These are phyloP conservation scores for Mus spicilegus DNA, from an alignment of 2,113 vertebrate genomes.

Conservation along the genomic window DNA sequence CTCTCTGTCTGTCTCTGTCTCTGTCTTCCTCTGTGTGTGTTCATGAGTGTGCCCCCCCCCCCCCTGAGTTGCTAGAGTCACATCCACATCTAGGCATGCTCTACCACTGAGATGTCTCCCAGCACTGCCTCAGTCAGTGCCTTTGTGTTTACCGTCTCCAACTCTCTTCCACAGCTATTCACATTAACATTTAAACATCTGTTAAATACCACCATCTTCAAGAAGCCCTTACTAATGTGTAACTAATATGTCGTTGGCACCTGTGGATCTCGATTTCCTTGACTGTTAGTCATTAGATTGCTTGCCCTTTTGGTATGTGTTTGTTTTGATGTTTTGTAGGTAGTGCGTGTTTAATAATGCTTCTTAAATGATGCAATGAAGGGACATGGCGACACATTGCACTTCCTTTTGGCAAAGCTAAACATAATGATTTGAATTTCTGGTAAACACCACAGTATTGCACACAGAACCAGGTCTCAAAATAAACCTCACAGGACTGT, in stretches of 20 bases:
- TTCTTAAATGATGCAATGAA: not conserved
- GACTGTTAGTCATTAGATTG: not conserved
- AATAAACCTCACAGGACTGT: not conserved
- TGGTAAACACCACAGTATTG: not conserved
- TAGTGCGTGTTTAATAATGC: not conserved
- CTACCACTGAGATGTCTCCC: not conserved
- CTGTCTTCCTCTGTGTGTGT: too few species aligned
- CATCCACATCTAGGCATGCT: not conserved
- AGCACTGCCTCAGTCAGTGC: not conserved
- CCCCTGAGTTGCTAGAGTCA: not conserved
- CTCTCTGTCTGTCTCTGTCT: not conserved
- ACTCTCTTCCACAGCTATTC: not conserved
- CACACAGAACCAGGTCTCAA: not conserved
- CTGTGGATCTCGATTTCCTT: not conserved
- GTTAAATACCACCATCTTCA: not conserved
- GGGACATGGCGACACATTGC: not conserved
- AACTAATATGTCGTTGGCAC: not conserved
- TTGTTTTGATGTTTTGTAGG: not conserved
- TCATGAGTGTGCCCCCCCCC: too few species aligned
- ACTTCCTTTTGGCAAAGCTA: not conserved
- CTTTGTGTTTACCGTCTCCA: not conserved
- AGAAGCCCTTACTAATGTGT: not conserved
- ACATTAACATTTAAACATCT: not conserved
- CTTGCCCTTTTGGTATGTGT: not conserved
- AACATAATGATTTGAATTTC: not conserved